Conservation (phyloP, 2,797 vertebrate genomes). For the Hafferia zeledoni region DNA sequence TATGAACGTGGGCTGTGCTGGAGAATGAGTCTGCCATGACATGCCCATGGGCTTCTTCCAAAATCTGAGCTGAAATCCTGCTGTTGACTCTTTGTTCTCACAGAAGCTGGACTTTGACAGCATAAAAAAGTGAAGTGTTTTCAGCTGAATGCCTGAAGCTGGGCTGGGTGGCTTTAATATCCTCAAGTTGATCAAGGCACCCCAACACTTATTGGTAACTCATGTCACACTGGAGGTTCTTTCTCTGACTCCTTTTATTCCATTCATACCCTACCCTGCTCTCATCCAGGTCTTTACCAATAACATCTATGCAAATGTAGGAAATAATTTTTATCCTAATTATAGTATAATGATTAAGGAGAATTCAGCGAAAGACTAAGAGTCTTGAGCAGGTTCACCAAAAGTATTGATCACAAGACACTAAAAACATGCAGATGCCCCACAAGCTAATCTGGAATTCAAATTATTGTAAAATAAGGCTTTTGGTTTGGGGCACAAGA, state of each 20-base stretch:
- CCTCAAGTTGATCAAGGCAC: neutral
- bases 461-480: rapidly evolving
- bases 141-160: neutral
- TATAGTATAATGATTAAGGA: neutral
- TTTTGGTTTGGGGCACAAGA: neutral
- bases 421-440: rapidly evolving
- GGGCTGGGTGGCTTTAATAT: neutral
- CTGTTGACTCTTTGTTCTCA: neutral
- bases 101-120: neutral
- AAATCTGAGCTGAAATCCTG: neutral
- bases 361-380: neutral
- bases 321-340: neutral
- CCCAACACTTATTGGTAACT: neutral
- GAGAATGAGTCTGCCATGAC: rapidly evolving
- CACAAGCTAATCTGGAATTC: rapidly evolving
- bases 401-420: neutral
- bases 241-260: neutral
- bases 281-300: neutral
- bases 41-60: neutral
- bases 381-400: neutral
- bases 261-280: neutral
- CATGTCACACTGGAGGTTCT: neutral
- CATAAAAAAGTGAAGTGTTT: neutral
- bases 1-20: rapidly evolving
- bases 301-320: neutral